These are phyloP conservation scores for Gymnarchus niloticus DNA, from an alignment of 2,113 vertebrate genomes.

Conservation along the genomic window DNA sequence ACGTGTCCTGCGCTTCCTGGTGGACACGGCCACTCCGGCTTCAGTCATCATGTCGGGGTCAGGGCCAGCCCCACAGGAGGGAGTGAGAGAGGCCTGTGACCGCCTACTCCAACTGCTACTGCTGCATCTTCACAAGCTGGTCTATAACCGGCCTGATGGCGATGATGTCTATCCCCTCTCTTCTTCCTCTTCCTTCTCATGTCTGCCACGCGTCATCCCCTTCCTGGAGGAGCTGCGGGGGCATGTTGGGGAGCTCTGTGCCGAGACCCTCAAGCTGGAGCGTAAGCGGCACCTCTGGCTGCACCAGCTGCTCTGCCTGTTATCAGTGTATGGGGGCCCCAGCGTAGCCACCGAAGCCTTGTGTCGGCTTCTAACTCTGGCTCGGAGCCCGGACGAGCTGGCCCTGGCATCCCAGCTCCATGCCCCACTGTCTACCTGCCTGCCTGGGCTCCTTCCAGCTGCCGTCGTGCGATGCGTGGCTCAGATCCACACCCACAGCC, in stretches of 20 bases:
- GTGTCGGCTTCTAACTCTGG: slow-evolving; percentile 76
- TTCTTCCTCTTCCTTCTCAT: slow-evolving; percentile 34
- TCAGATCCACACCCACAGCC: slow-evolving; percentile 75
- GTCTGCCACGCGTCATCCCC: slow-evolving; percentile 65
- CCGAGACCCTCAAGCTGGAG: slow-evolving; percentile 75
- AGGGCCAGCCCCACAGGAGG: slow-evolving; percentile 70
- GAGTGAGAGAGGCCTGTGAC: slow-evolving; percentile 83
- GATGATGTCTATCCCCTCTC: slow-evolving; percentile 48
- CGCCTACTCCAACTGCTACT: slow-evolving; percentile 82
- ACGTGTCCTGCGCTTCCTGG: slow-evolving; percentile 74
- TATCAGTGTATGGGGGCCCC: slow-evolving; percentile 76
- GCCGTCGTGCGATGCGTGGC: slow-evolving; percentile 71
- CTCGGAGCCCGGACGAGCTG: slow-evolving; percentile 75
- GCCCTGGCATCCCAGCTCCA: slow-evolving; percentile 79
- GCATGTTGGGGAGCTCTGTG: slow-evolving; percentile 75
- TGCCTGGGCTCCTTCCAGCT: slow-evolving; percentile 69
- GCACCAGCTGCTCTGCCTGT: slow-evolving; percentile 79
- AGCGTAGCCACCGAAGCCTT: slow-evolving; percentile 79
- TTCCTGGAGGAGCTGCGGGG: slow-evolving; percentile 79
- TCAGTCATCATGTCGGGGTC: slow-evolving; percentile 80
- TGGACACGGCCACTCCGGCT: slow-evolving; percentile 81
- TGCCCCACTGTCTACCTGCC: slow-evolving; percentile 73
- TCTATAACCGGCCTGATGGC: slow-evolving; percentile 68
- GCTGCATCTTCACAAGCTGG: slow-evolving; percentile 82
- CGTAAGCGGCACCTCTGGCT: slow-evolving; percentile 85